These are phyloP conservation scores for Escarpia spicata DNA, from an alignment of 2,888 invertebrate species.

Conservation along the genomic window DNA sequence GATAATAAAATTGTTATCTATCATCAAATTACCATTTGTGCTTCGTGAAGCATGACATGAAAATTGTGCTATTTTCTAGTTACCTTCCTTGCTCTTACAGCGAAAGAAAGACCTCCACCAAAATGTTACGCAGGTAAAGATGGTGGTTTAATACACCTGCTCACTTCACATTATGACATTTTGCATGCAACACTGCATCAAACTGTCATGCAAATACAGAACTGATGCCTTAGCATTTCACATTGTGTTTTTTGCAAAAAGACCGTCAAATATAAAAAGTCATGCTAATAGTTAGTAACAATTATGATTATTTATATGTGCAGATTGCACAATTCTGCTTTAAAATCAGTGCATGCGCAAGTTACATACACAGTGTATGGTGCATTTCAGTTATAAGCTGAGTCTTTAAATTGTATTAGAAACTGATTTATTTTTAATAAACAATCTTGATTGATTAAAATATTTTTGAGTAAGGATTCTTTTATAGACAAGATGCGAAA, in stretches of 20 bases:
- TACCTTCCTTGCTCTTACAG: background rate
- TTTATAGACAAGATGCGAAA: too few relatives aligned
- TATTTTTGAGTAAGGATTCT: background rate
- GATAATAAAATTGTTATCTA: background rate
- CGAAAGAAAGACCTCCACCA: background rate
- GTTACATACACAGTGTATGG: background rate
- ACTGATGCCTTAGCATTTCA: too few relatives aligned
- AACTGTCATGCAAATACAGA: too few relatives aligned
- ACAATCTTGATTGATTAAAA: background rate
- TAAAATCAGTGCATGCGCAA: background rate
- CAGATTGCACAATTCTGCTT: background rate
- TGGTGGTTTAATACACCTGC: background rate
- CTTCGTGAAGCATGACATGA: too few relatives aligned
- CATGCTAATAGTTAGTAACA: background rate
- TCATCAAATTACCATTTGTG: too few relatives aligned
- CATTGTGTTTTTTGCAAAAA: too few relatives aligned
- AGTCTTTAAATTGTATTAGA: too few relatives aligned
- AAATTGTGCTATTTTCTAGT: too few relatives aligned
- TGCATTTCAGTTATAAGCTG: background rate
- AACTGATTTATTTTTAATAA: too few relatives aligned
- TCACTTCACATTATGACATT: background rate
- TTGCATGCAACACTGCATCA: background rate
- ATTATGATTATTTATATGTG: background rate
- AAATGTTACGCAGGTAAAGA: constrained; percentile 9
- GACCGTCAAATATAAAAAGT: too few relatives aligned